These are phyloP conservation scores for Myoxocephalus aenaeus DNA, from an alignment of 2,797 vertebrate species.

Conservation along the genomic window DNA sequence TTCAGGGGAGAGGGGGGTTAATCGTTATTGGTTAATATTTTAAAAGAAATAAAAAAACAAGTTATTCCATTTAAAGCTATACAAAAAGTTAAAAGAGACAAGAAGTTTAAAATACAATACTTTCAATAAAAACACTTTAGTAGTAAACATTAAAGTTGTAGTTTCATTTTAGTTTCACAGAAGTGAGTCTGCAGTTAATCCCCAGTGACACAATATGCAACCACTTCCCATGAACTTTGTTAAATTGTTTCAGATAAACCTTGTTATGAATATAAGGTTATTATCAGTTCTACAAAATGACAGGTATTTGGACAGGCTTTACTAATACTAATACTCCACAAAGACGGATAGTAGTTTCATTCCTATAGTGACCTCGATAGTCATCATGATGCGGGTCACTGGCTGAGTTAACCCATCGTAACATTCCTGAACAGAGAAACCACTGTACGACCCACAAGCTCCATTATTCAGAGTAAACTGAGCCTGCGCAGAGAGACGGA, in stretches of 20 bases:
- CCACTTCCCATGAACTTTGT: not conserved
- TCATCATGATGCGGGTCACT: not conserved
- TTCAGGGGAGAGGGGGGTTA: too few relatives aligned
- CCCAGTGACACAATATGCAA: too few relatives aligned
- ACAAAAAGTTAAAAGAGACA: not conserved
- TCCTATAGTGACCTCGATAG: not conserved
- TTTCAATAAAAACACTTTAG: not conserved
- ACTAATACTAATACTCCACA: not conserved
- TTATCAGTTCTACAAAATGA: not conserved
- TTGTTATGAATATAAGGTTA: not conserved
- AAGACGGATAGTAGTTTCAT: not conserved
- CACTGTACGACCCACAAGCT: not conserved
- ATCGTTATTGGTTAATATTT: not conserved
- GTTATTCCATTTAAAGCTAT: not conserved
- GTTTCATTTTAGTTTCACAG: not conserved
- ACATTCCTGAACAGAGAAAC: not conserved
- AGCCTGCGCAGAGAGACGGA: not conserved
- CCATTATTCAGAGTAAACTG: constrained; percentile 41
- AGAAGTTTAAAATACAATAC: not conserved
- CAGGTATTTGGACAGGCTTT: not conserved
- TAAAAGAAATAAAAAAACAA: not conserved
- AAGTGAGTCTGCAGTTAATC: not conserved
- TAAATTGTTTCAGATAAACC: not conserved
- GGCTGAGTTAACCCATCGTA: not conserved
- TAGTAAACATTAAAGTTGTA: too few relatives aligned